Percentiles rank a stretch among this genome's conserved stretches.
These are phyloP conservation scores for Polymixis flavicincta DNA, from an alignment of 2,888 invertebrate genomes.

Conservation along the genomic window DNA sequence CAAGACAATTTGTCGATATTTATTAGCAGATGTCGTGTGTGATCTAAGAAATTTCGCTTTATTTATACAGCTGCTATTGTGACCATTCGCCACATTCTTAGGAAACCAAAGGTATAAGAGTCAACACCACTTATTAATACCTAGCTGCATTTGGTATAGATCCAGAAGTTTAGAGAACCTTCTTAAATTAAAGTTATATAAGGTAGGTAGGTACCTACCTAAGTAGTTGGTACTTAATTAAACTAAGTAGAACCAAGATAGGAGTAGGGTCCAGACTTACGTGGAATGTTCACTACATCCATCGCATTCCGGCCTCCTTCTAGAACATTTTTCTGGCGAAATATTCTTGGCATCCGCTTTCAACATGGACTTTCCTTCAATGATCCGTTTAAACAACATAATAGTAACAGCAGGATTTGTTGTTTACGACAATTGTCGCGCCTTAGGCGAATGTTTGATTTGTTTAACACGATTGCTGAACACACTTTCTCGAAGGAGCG, in stretches of 20 bases:
- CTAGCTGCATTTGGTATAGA: too few species aligned
- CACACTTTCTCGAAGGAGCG: slow-evolving; percentile 84
- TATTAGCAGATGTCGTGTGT: too few species aligned
- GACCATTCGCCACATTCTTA: too few species aligned
- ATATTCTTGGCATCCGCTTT: slow-evolving; percentile 81
- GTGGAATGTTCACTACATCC: slow-evolving; percentile 87
- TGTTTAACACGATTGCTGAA: slow-evolving; percentile 82
- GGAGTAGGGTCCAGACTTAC: slow-evolving; percentile 78
- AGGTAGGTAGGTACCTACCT: too few species aligned
- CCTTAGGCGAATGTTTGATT: slow-evolving; percentile 87
- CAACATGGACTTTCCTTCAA: slow-evolving; percentile 90
- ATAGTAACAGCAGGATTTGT: slow-evolving; percentile 87
- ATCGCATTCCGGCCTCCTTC: slow-evolving; percentile 87
- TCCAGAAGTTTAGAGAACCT: too few species aligned
- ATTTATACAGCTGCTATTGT: too few species aligned
- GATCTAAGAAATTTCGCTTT: too few species aligned
- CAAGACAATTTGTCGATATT: too few species aligned
- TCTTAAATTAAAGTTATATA: too few species aligned
- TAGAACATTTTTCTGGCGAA: slow-evolving; percentile 85
- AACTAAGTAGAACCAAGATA: slow-evolving; percentile 15
- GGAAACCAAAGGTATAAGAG: background rate
- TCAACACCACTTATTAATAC: slow-evolving; percentile 2
- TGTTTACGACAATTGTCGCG: slow-evolving; percentile 88
- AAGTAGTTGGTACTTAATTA: slow-evolving; percentile 8
- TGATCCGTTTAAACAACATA: slow-evolving; percentile 91